Percentiles rank a stretch among this genome's conserved stretches.
These are phyloP conservation scores for Antennarius striatus DNA, from an alignment of 2,113 vertebrate genomes.

Conservation along the genomic window DNA sequence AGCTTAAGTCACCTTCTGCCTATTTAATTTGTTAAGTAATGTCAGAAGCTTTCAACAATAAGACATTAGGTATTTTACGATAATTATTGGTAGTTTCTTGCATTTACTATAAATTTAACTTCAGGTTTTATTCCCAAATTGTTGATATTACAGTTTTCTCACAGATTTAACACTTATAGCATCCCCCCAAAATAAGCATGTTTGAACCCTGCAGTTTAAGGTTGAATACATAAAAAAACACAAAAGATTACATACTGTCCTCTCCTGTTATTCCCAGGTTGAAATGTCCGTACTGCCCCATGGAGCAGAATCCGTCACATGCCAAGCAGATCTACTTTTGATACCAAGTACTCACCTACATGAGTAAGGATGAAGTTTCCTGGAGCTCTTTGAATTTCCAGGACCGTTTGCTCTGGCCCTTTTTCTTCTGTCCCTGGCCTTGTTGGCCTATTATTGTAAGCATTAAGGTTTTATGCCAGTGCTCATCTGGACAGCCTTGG, in stretches of 20 bases:
- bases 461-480: conserved; percentile 67
- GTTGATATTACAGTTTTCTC: too few species aligned
- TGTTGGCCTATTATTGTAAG: conserved; percentile 60
- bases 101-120: too few species aligned
- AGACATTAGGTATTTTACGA: too few species aligned
- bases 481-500: conserved; percentile 61
- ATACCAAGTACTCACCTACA: conserved; percentile 57
- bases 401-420: conserved; percentile 62
- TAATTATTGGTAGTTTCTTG: too few species aligned
- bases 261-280: conserved; percentile 72
- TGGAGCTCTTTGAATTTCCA: conserved; percentile 57
- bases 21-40: too few species aligned
- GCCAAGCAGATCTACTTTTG: conserved; percentile 92
- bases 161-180: too few species aligned
- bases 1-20: too few species aligned
- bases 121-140: too few species aligned
- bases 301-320: conserved; percentile 92
- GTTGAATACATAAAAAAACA: too few species aligned
- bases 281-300: conserved; percentile 92
- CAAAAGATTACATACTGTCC: not conserved
- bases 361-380: conserved; percentile 62
- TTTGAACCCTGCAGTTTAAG: too few species aligned
- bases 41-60: too few species aligned
- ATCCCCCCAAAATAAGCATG: too few species aligned
- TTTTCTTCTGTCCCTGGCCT: conserved; percentile 50